Conservation (phyloP, 1,140 invertebrate species). For the Drosophila lini region DNA sequence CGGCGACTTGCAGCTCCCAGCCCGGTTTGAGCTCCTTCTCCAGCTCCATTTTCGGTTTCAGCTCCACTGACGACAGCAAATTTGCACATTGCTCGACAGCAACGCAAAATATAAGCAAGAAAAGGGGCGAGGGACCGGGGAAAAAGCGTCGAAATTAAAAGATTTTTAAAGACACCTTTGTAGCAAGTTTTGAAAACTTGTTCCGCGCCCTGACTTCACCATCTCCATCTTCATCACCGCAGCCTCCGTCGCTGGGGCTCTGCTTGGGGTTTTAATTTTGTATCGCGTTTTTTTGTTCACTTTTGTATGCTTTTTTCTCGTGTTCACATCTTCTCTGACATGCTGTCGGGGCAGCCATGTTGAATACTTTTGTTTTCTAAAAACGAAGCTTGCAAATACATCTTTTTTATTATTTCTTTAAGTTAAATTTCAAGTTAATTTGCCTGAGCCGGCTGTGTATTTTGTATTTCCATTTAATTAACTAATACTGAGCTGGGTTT, state of each 20-base stretch:
- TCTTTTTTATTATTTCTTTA: slow-evolving; percentile 34
- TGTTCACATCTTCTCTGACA: slow-evolving; percentile 53
- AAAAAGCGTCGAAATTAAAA: slow-evolving; percentile 75
- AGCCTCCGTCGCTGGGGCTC: slow-evolving; percentile 31
- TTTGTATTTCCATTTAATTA: slow-evolving; percentile 63
- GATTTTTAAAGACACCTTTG: slow-evolving; percentile 82
- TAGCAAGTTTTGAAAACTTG: slow-evolving; percentile 79
- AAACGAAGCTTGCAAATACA: slow-evolving; percentile 53
- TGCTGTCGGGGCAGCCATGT: slow-evolving; percentile 74
- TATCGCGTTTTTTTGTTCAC: slow-evolving; percentile 28
- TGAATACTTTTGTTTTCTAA: slow-evolving; percentile 81
- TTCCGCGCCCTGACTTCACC: slow-evolving; percentile 66
- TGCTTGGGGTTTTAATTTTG: slow-evolving; percentile 52
- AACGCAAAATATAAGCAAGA: slow-evolving; percentile 10
- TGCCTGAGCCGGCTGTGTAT: slow-evolving; percentile 20
- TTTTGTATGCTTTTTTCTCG: slow-evolving; percentile 23
- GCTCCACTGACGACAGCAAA: slow-evolving; percentile 61
- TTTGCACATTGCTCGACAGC: slow-evolving; percentile 65
- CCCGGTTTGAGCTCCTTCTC: slow-evolving; percentile 6
- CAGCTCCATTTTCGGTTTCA: slow-evolving; percentile 33
- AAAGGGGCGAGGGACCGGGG: slow-evolving; percentile 25
- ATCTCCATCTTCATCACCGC: slow-evolving; percentile 57
- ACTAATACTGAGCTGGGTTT: slow-evolving; percentile 5
- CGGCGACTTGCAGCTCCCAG: slow-evolving; percentile 60
- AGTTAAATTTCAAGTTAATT: slow-evolving; percentile 68